Evolutionary conservation across 2,888 invertebrate genomes (phyloP), one percentile per base, ranked within the genome.

Genomic region (Laothoe populi): DNA sequence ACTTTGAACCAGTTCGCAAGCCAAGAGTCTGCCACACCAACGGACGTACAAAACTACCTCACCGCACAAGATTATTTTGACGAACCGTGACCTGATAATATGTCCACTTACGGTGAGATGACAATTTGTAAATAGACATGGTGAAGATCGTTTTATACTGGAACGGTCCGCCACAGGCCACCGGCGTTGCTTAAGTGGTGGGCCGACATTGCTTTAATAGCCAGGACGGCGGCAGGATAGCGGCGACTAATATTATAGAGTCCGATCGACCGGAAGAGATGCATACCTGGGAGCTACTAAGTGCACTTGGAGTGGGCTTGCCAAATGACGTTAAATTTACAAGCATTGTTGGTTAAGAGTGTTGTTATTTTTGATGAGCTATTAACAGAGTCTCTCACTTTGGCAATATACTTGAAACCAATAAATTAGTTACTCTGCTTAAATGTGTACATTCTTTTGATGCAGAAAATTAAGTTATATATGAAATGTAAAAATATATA

Each of bases 201-300:
- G 60, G 42, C 63, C 65, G 67, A 66, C 69, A 68, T 62, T 59
- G 57, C 38, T 61, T 57, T 66, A 63, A 63, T 63, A 62, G 63
- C 61, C 59, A 53, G 58, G 61, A 61, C 49, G 48, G 53, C 26
- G 38, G 26, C 19, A 13, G 42, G 26, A 53, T 64, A 61, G 63
- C 57, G 44, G 62, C 57, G 35, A 48, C 66, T 65, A 66, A 66
- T 67, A 62, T 64, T 64, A 62, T 63, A 66, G 66, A 58, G 35
- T 21, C 45, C 42, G 61, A 35, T 57, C 40, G 62, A 57, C 31
- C 46, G 61, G 57, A 53, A 53, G 49, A 53, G 60, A 38, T 42
- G 13, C 10, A 42, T 42, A 23, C 42, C 38, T 24, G 13, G 44
- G 21, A 24, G 49, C 31, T 42, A 60, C 48, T 26, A 44, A 44